Base-by-base conservation (phyloP, 1,140 invertebrate genomes). In the Lineus longissimus region DNA sequence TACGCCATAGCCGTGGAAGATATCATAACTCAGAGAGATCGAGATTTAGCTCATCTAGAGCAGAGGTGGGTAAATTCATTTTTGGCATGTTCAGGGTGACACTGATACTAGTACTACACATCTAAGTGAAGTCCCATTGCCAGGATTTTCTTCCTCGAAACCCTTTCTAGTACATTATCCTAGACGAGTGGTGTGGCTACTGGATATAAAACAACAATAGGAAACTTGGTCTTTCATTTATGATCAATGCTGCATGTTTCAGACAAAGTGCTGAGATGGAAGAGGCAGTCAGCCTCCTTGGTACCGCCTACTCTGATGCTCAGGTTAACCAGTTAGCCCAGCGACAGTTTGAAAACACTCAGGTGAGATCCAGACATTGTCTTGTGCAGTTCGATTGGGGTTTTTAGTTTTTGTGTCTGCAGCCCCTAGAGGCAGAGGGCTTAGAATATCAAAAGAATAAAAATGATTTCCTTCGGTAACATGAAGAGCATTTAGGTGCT, bases 261-360 rank as follows among this genome's bases (percentile, higher is more conserved):
- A 89, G 88, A 70, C 90, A 92, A 82, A 87, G 86, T 2, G 82
- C 88, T 70, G 91, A 94, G 81, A 92, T 93, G 86, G 86, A 88
- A 66, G 82, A 87, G 63, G 88, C 91, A 29, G 83, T 93, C 45
- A 72, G 74, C 81, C 87, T 68, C 82, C 86, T 65, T 73, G 90
- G 65, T 81, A 87, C 77, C 75, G 83, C 84, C 17, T 87, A 86
- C 11, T 89, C 87, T 1, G 90, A 93, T 80, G 87, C 87, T 64
- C 87, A 91, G 64, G 90, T 93, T 51, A 93, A 91, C 76, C 81
- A 86, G 27, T 83, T 93, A 67, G 89, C 89, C 1, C 85, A 85
- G n/a, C 79, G 84, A 62, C 90, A 92, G 73, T 88, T 91, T 79
- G 90, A 92, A 74, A 87, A 90, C 67, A 88, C 88, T 68, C 88